Evolutionary conservation across 1,140 invertebrate genomes (phyloP).

Genomic region (Musca domestica): DNA sequence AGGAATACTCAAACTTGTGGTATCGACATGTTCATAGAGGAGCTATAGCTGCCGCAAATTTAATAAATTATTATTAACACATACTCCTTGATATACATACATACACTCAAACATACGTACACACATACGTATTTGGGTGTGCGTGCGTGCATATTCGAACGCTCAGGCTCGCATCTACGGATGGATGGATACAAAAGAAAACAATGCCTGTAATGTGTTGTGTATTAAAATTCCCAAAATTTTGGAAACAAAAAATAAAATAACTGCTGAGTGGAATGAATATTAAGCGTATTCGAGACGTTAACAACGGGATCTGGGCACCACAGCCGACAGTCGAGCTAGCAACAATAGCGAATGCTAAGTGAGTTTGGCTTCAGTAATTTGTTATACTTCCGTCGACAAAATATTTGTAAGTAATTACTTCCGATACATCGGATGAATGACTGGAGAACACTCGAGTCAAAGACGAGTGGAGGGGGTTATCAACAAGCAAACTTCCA

Average conservation of each 20-base stretch:
- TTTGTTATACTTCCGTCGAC: constrained; percentile 32
- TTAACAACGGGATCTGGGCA: too few species aligned
- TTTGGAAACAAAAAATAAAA: too few species aligned
- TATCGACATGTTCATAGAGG: constrained; percentile 28
- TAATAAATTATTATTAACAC: background rate
- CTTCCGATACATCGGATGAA: constrained; percentile 40
- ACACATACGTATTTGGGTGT: too few species aligned
- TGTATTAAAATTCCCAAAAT: background rate
- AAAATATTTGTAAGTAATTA: constrained; percentile 53
- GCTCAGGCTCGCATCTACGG: background rate
- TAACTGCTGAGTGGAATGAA: too few species aligned
- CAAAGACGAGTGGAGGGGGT: background rate
- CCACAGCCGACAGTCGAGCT: too few species aligned
- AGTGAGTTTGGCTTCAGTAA: constrained; percentile 9
- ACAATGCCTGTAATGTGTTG: background rate
- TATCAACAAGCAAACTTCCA: too few species aligned
- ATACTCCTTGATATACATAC: background rate
- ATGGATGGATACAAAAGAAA: background rate
- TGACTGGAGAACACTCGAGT: constrained; percentile 27
- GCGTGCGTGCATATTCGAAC: too few species aligned
- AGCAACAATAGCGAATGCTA: background rate
- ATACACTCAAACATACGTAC: too few species aligned
- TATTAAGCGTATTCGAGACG: too few species aligned
- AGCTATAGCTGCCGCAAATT: constrained; percentile 20
- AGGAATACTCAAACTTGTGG: too few species aligned